A percentile compares a stretch with the other conserved stretches of the same genome.
phyloP scores from a whole-genome alignment of 1,140 invertebrate genomes.

The Drosophila sproati region DNA sequence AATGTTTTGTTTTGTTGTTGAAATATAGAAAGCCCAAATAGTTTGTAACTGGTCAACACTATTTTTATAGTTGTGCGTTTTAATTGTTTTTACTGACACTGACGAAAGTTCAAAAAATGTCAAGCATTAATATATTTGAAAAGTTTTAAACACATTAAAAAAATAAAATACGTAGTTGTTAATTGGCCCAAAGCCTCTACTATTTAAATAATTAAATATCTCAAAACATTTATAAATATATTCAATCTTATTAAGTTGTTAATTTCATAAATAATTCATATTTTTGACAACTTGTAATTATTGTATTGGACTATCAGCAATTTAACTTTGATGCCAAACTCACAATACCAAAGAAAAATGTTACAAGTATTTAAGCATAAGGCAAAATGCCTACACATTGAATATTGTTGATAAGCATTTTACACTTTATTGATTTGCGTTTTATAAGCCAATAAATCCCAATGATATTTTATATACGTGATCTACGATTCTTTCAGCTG shows the following conservation, averaged over 20 bases:
- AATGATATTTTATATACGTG: conserved; percentile 30
- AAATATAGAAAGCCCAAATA: conserved; percentile 29
- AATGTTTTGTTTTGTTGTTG: conserved; percentile 1
- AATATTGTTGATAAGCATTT: conserved; percentile 18
- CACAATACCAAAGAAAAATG: neutral
- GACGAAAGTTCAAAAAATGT: neutral
- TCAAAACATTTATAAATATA: no score
- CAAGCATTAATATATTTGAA: neutral
- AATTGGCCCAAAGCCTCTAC: no score
- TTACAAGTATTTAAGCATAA: neutral
- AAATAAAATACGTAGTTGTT: no score
- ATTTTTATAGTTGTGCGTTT: neutral
- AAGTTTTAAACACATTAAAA: no score
- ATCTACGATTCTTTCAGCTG: conserved; percentile 44
- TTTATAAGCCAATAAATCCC: conserved; percentile 31
- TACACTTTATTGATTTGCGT: neutral
- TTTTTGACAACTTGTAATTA: neutral
- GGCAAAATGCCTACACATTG: conserved; percentile 8
- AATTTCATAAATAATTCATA: neutral
- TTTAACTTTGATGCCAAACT: neutral
- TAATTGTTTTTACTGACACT: neutral
- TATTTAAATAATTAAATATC: no score
- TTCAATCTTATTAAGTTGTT: no score
- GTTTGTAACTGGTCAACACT: neutral
- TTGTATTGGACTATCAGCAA: neutral